Evolutionary conservation across 2,797 vertebrate genomes (phyloP).

Genomic region (Monodelphis domestica): DNA sequence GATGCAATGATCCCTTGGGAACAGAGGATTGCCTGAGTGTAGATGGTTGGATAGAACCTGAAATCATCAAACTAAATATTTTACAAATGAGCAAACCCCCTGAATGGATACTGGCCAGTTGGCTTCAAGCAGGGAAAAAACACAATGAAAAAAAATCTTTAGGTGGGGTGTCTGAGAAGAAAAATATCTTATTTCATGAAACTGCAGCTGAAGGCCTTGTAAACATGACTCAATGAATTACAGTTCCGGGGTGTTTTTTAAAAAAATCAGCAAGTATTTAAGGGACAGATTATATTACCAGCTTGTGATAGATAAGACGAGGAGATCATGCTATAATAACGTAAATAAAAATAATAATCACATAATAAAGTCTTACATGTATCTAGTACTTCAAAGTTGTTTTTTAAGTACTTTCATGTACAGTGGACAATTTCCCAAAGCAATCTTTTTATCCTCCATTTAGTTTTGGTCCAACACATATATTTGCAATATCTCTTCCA

Average conservation of each 20-base stretch:
- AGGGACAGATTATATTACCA: not conserved
- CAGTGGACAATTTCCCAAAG: not conserved
- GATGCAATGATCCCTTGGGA: not conserved
- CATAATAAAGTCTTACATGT: not conserved
- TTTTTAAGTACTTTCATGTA: not conserved
- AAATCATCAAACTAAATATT: not conserved
- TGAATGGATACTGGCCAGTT: not conserved
- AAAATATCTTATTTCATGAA: not conserved
- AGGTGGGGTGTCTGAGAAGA: not conserved
- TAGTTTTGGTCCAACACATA: not conserved
- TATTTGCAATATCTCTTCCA: not conserved
- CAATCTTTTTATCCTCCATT: not conserved
- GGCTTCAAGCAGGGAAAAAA: not conserved
- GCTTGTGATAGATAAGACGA: not conserved
- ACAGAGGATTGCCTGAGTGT: not conserved
- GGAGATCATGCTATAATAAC: not conserved
- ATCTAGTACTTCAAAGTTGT: not conserved
- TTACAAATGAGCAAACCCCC: not conserved
- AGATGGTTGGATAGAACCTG: not conserved
- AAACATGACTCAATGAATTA: not conserved
- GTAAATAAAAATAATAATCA: not conserved
- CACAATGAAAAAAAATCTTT: not conserved
- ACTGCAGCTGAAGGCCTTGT: not conserved
- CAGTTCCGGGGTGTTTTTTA: not conserved
- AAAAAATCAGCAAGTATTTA: not conserved